Conservation (phyloP, 2,888 invertebrate species). For the Microplitis deprimator region DNA sequence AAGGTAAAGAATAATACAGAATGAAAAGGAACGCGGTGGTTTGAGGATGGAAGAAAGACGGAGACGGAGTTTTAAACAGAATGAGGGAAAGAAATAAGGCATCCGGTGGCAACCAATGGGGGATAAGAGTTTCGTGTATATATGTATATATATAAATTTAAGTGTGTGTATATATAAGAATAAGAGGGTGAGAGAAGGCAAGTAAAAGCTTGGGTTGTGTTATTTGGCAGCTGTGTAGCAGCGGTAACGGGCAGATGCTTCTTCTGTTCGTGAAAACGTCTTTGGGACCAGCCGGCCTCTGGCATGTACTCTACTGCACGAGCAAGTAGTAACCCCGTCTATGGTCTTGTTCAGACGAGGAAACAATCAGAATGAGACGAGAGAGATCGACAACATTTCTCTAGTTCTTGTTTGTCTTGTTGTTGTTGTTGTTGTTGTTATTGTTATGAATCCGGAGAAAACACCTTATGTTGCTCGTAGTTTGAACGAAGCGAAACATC, state of each 20-base stretch:
- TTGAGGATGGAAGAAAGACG: slow-evolving; percentile 36
- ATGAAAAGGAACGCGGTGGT: slow-evolving; percentile 24
- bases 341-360: slow-evolving; percentile 23
- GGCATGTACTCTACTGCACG: slow-evolving; percentile 18
- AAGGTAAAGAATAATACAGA: slow-evolving; percentile 36
- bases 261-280: slow-evolving; percentile 59
- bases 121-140: slow-evolving; percentile 29
- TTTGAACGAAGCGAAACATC: neutral
- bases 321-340: slow-evolving; percentile 3
- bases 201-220: slow-evolving; percentile 53
- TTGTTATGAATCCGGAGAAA: neutral
- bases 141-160: slow-evolving; percentile 20
- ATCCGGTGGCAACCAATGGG: slow-evolving; percentile 37
- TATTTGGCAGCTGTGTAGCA: slow-evolving; percentile 65
- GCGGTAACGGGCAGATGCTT: slow-evolving; percentile 64
- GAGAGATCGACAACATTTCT: slow-evolving; percentile 8
- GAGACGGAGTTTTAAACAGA: slow-evolving; percentile 29
- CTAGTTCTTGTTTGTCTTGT: neutral
- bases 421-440: neutral
- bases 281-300: slow-evolving; percentile 62
- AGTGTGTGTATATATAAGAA: slow-evolving; percentile 37
- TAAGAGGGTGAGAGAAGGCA: slow-evolving; percentile 45
- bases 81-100: slow-evolving; percentile 24
- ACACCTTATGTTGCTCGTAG: neutral
- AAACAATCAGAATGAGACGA: slow-evolving; percentile 24